These are phyloP conservation scores for Caranx melampygus DNA, from an alignment of 2,113 vertebrate genomes.

Conservation along the genomic window DNA sequence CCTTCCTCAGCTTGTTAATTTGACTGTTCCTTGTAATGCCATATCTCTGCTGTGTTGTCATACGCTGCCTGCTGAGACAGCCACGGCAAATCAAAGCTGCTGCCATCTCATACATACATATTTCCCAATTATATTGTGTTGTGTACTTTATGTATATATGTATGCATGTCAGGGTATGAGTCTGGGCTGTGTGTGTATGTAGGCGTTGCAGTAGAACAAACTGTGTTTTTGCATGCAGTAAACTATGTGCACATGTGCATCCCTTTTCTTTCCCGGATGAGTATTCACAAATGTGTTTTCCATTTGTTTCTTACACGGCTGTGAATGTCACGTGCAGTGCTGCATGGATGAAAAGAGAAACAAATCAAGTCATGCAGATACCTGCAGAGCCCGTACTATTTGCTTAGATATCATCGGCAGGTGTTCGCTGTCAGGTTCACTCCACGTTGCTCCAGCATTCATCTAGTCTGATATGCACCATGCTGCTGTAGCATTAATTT, in stretches of 20 bases:
- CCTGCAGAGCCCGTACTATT: constrained; percentile 39
- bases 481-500: constrained; percentile 54
- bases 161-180: background rate
- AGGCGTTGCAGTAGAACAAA: background rate
- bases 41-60: constrained; percentile 41
- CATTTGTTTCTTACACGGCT: background rate
- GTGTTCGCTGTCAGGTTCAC: constrained; percentile 62
- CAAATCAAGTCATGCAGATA: constrained; percentile 29
- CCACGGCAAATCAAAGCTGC: constrained; percentile 62
- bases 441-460: constrained; percentile 41
- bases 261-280: background rate
- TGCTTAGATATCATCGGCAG: constrained; percentile 64
- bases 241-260: no score
- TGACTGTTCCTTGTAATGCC: constrained; percentile 49
- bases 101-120: constrained; percentile 20
- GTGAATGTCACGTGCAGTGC: background rate
- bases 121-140: constrained; percentile 10
- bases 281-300: background rate
- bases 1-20: constrained; percentile 68
- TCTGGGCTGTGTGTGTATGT: background rate
- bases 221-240: background rate
- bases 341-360: constrained; percentile 8
- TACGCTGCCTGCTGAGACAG: constrained; percentile 53
- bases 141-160: background rate
- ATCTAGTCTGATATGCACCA: constrained; percentile 54